Percentiles rank a stretch among this genome's conserved stretches.
Conservation (phyloP, 2,888 invertebrate species). For the Pycnomerus fuliginosus region DNA sequence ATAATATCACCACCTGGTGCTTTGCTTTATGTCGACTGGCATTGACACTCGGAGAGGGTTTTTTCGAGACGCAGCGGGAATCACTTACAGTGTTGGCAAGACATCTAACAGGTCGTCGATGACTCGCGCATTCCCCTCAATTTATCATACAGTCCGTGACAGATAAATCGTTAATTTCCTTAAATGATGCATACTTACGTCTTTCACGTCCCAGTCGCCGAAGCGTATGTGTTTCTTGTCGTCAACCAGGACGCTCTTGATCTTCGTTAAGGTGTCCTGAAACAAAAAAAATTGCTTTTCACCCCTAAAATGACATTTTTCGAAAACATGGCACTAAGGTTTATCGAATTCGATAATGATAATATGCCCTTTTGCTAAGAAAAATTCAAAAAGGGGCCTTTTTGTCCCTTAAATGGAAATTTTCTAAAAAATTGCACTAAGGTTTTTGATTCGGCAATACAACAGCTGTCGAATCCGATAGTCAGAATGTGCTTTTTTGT, state of each 20-base stretch:
- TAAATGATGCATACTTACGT: constrained; percentile 62
- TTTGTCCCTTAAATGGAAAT: too few relatives aligned
- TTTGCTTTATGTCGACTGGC: constrained; percentile 38
- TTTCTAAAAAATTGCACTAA: too few relatives aligned
- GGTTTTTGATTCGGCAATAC: too few relatives aligned
- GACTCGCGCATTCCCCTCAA: constrained; percentile 34
- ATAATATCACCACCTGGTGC: constrained; percentile 44
- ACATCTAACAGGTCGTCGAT: constrained; percentile 34
- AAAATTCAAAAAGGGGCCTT: too few relatives aligned
- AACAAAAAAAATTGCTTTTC: too few relatives aligned
- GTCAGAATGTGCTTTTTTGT: too few relatives aligned
- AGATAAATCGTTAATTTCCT: background rate
- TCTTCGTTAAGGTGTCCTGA: constrained; percentile 83
- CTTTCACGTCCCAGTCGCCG: constrained; percentile 88
- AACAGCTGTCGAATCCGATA: too few relatives aligned
- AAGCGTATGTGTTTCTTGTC: constrained; percentile 93
- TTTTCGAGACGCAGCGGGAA: constrained; percentile 31
- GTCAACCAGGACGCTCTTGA: constrained; percentile 79
- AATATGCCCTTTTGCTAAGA: too few relatives aligned
- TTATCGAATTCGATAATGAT: too few relatives aligned
- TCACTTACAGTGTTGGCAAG: constrained; percentile 29
- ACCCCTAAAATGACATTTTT: too few relatives aligned
- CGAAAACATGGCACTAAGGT: too few relatives aligned
- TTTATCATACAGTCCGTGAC: constrained; percentile 27
- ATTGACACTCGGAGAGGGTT: constrained; percentile 36